Evolutionary conservation across 2,888 invertebrate species (phyloP), one percentile per base, ranked within the genome.

Genomic region (Parapristionchus giblindavisi): DNA sequence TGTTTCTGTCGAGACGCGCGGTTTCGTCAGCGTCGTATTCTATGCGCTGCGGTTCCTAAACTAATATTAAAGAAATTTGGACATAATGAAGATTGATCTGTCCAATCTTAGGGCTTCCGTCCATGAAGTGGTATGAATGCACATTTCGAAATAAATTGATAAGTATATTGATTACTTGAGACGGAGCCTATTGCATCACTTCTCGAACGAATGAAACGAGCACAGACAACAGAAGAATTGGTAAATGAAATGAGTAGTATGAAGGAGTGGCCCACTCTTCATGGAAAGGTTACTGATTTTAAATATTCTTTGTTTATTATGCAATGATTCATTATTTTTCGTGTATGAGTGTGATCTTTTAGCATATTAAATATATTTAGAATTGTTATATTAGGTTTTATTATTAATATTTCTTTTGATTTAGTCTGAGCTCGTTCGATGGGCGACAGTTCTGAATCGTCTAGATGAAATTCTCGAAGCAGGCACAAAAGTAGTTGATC

Each of bases 371-470:
- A 36, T 61, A 36, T 29, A 5, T 27, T 43, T 40, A 4, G n/a
- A 36, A 3, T 24, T 43, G 5, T n/a, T 4, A 3, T 14, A 4
- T 32, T 32, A 66, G 21, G 3, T 21, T 4, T 6, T 24, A 2
- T 2, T 43, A 48, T 36, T n/a, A 17, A 34, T 34, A 34, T 11
- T 63, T 24, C 0, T 1, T 38, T 34, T 60, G 5, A 24, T 80
- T 75, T 70, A 84, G 81, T 81, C 84, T 1, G 85, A 86, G 61
- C 70, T 86, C 72, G 77, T 76, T 27, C 83, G 82, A 36, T 86
- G 85, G 84, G 76, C 77, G 17, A 82, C 82, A n/a, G 81, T 86
- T 5, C 77, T 86, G 29, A 83, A 86, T 76, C 76, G 80, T 71
- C 81, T 83, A 72, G 85, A 86, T 71, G 78, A 77, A 29, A 76